Evolutionary conservation across 2,113 vertebrate genomes (phyloP).

Genomic region (Dipodomys merriami): DNA sequence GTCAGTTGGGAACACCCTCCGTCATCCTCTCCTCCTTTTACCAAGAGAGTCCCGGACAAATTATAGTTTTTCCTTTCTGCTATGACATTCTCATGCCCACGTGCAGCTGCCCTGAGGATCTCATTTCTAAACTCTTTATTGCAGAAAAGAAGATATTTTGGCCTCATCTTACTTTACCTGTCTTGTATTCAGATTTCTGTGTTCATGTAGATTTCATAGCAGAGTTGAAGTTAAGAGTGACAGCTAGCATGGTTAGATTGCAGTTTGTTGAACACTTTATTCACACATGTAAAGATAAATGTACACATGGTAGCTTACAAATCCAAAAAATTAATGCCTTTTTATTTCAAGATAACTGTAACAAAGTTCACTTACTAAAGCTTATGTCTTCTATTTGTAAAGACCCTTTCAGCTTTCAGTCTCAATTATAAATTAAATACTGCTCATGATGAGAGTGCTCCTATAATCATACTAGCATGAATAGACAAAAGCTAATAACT

Average conservation of each 20-base stretch:
- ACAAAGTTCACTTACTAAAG: background rate
- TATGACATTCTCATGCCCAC: background rate
- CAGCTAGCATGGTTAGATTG: background rate
- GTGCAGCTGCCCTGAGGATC: background rate
- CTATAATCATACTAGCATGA: background rate
- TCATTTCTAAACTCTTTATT: conserved; percentile 1
- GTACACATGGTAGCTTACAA: background rate
- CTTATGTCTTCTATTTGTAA: background rate
- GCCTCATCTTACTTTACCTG: background rate
- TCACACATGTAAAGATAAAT: too few relatives aligned
- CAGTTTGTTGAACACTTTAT: background rate
- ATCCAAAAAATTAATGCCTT: background rate
- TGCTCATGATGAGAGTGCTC: background rate
- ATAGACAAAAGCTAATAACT: background rate
- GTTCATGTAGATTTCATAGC: background rate
- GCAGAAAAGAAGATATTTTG: background rate
- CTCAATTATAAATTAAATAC: background rate
- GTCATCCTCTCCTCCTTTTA: background rate
- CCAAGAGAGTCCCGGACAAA: background rate
- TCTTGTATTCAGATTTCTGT: background rate
- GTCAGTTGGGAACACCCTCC: background rate
- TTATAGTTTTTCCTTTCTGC: background rate
- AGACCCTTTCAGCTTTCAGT: background rate
- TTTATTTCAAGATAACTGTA: background rate
- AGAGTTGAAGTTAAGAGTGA: background rate